These are phyloP conservation scores for Athalia rosae DNA, from an alignment of 2,888 invertebrate genomes.

Conservation along the genomic window DNA sequence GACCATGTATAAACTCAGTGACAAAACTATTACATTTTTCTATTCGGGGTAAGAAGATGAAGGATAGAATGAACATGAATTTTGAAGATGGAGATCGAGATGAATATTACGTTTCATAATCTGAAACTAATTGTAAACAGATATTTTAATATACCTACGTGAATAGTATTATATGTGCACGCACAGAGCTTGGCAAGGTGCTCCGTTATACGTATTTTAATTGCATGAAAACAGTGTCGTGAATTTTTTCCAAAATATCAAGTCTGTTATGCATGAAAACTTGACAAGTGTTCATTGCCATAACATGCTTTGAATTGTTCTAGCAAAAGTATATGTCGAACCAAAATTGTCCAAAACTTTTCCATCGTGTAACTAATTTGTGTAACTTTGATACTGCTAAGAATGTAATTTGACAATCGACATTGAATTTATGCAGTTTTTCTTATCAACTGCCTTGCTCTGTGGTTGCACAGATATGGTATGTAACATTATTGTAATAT, in stretches of 20 bases:
- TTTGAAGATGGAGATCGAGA: background rate
- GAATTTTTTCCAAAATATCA: conserved; percentile 5
- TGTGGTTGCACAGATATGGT: conserved; percentile 50
- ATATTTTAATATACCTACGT: conserved; percentile 71
- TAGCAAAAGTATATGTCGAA: too few relatives aligned
- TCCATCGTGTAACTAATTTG: too few relatives aligned
- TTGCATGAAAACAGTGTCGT: background rate
- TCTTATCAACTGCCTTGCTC: background rate
- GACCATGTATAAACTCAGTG: conserved; percentile 31
- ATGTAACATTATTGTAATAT: conserved; percentile 73
- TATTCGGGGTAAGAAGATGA: background rate
- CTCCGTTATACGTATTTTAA: background rate
- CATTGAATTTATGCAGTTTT: background rate
- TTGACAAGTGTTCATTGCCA: too few relatives aligned
- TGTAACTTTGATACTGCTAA: too few relatives aligned
- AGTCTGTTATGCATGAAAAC: background rate
- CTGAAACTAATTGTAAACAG: conserved; percentile 52
- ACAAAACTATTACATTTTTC: conserved; percentile 21
- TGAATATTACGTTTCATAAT: conserved; percentile 12
- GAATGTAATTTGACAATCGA: background rate
- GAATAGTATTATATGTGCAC: conserved; percentile 66
- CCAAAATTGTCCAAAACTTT: too few relatives aligned
- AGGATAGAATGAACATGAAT: background rate
- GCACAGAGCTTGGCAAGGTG: conserved; percentile 2
- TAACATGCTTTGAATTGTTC: too few relatives aligned